A percentile compares a stretch with the other conserved stretches of the same genome.
Evolutionary conservation across 2,797 vertebrate genomes (phyloP).

Genomic region (Valencia hispanica): DNA sequence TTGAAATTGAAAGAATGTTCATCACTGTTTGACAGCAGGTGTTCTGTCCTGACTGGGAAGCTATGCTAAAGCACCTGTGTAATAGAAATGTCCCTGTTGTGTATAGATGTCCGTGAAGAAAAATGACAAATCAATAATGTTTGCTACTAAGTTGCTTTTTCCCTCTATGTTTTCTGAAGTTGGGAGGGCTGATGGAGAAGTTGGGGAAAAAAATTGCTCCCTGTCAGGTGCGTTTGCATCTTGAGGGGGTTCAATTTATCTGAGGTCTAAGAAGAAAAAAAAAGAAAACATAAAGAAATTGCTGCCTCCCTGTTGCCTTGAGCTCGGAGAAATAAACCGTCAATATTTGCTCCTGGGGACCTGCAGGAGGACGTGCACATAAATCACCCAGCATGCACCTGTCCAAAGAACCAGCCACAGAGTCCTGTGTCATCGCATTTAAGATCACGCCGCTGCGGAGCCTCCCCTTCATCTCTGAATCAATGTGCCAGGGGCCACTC

Average conservation of each 20-base stretch:
- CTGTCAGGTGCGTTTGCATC: conserved; percentile 81
- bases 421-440: conserved; percentile 82
- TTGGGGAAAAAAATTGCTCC: conserved; percentile 54
- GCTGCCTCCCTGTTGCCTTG: conserved; percentile 79
- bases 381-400: conserved; percentile 85
- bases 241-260: conserved; percentile 81
- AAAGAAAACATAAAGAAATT: conserved; percentile 81
- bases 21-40: conserved; percentile 47
- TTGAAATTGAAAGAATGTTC: conserved; percentile 31
- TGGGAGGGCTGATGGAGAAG: conserved; percentile 17
- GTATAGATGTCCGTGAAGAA: conserved; percentile 62
- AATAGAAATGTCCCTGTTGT: conserved; percentile 72
- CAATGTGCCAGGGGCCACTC: conserved; percentile 71
- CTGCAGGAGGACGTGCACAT: conserved; percentile 74
- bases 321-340: conserved; percentile 82
- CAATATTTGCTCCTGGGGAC: conserved; percentile 83
- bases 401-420: conserved; percentile 78
- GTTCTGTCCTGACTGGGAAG: conserved; percentile 29
- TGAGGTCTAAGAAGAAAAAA: conserved; percentile 64
- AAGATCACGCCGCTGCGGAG: conserved; percentile 73
- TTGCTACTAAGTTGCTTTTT: conserved; percentile 63
- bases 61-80: conserved; percentile 48
- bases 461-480: conserved; percentile 76
- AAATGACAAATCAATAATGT: conserved; percentile 78
- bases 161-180: conserved; percentile 41